phyloP scores from a whole-genome alignment of 1,140 invertebrate species.

The Musca vetustissima region DNA sequence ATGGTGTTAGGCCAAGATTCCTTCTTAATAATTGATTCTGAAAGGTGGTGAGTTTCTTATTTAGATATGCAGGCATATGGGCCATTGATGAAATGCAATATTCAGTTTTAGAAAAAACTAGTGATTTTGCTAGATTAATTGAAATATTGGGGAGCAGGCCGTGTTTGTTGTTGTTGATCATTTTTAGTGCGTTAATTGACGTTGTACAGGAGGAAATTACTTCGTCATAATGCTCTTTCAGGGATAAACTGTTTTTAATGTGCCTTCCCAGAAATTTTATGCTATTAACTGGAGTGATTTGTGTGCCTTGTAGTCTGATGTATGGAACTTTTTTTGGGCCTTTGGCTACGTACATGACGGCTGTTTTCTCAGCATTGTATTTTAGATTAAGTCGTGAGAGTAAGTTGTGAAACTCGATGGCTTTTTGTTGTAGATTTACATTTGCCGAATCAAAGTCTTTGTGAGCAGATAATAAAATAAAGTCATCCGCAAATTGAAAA shows the following conservation, averaged over 20 bases:
- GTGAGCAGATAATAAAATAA: neutral
- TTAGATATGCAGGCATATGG: too few relatives aligned
- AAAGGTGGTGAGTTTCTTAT: too few relatives aligned
- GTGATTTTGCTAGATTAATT: too few relatives aligned
- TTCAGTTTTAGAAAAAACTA: too few relatives aligned
- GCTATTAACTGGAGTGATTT: too few relatives aligned
- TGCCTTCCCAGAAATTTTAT: neutral
- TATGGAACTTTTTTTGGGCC: neutral
- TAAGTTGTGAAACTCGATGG: neutral
- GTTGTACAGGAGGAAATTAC: too few relatives aligned
- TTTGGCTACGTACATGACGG: neutral
- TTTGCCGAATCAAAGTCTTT: neutral
- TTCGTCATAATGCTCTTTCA: neutral
- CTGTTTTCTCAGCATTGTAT: neutral
- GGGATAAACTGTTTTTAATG: neutral
- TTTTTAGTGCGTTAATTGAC: too few relatives aligned
- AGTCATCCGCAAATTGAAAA: conserved; percentile 7
- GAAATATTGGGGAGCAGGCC: too few relatives aligned
- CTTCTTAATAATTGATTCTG: neutral
- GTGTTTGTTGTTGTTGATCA: too few relatives aligned
- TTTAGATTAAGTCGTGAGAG: neutral
- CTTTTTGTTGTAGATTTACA: neutral
- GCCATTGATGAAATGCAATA: too few relatives aligned
- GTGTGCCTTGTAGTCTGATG: too few relatives aligned
- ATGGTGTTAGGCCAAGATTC: neutral